phyloP scores from a whole-genome alignment of 2,888 invertebrate species.

The Metalampra italica region DNA sequence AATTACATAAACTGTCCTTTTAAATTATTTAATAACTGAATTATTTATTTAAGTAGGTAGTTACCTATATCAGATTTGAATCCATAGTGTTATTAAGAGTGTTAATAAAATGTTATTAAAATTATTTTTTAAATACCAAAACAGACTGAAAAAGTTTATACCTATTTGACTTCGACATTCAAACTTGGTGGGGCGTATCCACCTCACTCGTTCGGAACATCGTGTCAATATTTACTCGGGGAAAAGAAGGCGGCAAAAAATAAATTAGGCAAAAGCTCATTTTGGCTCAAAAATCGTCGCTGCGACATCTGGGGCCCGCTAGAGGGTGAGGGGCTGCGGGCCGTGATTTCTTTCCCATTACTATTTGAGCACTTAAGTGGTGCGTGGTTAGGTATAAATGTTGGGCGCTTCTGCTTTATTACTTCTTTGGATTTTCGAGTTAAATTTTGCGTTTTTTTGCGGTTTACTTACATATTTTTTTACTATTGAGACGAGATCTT shows the following conservation, averaged over 20 bases:
- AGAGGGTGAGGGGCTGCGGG: conserved; percentile 25
- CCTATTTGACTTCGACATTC: conserved; percentile 1
- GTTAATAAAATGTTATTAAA: too few species aligned
- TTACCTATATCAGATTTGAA: too few species aligned
- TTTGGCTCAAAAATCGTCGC: conserved; percentile 64
- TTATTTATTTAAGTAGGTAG: too few species aligned
- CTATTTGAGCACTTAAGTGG: conserved; percentile 43
- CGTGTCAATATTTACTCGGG: conserved; percentile 72
- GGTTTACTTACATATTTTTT: conserved; percentile 5
- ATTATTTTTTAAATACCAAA: too few species aligned
- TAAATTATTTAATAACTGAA: too few species aligned
- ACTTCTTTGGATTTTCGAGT: background rate
- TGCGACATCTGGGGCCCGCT: conserved; percentile 65
- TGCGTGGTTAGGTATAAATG: conserved; percentile 3
- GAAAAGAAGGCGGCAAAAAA: conserved; percentile 78
- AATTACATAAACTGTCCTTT: background rate
- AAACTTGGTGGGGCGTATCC: conserved; percentile 34
- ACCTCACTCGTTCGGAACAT: conserved; percentile 23
- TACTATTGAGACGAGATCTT: background rate
- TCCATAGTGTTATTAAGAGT: too few species aligned
- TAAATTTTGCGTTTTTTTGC: too few species aligned
- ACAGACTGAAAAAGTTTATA: background rate
- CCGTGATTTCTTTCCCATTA: conserved; percentile 56
- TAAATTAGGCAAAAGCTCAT: conserved; percentile 78
- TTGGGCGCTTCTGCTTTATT: background rate